These are phyloP conservation scores for Ondatra zibethicus DNA, from an alignment of 2,113 vertebrate species.

Conservation along the genomic window DNA sequence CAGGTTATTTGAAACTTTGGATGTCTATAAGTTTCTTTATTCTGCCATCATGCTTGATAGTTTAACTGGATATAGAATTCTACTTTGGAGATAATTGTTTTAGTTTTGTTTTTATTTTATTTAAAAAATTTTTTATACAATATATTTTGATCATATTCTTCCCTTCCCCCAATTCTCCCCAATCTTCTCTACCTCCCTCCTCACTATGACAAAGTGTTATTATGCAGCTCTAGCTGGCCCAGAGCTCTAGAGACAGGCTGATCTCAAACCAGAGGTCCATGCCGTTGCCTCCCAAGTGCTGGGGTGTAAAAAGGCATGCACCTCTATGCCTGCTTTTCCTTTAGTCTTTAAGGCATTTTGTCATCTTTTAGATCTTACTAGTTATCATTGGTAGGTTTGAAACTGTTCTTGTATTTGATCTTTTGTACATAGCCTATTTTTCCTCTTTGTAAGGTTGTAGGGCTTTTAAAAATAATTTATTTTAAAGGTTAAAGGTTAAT, in stretches of 20 bases:
- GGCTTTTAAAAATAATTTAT: background rate
- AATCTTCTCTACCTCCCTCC: background rate
- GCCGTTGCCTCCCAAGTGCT: background rate
- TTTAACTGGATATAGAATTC: constrained; percentile 57
- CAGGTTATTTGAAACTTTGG: constrained; percentile 9
- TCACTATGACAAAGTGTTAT: background rate
- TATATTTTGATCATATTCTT: background rate
- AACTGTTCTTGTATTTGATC: background rate
- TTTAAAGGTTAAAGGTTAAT: background rate
- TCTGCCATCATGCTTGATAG: background rate
- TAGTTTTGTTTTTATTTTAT: constrained; percentile 1
- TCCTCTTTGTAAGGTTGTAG: background rate
- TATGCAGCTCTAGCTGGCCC: background rate
- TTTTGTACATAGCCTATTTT: background rate
- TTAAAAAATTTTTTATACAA: background rate
- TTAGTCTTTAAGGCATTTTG: constrained; percentile 14
- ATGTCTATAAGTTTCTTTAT: constrained; percentile 11
- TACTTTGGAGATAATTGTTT: constrained; percentile 45
- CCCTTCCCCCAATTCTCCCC: background rate
- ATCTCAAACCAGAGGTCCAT: background rate
- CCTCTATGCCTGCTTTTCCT: background rate
- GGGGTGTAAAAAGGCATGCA: background rate
- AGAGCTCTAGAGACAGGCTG: background rate
- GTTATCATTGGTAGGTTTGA: background rate
- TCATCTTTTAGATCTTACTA: constrained; percentile 25